Evolutionary conservation across 2,888 invertebrate genomes (phyloP).

Genomic region (Caradrina kadenii): DNA sequence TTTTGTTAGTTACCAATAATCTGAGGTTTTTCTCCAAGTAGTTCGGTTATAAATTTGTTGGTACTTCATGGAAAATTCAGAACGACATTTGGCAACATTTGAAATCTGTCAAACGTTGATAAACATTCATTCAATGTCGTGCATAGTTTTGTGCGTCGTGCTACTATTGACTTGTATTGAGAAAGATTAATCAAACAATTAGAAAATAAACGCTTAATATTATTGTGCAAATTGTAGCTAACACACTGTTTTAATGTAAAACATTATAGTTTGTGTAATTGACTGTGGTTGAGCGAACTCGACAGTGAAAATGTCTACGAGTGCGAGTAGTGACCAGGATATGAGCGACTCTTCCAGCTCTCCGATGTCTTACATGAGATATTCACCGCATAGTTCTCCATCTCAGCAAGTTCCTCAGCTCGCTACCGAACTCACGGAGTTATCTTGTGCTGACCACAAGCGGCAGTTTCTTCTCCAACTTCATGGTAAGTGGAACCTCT

Average conservation of each 20-base stretch:
- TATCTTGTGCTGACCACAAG: constrained; percentile 74
- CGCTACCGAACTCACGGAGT: constrained; percentile 75
- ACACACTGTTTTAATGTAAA: constrained; percentile 16
- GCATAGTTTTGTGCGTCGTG: constrained; percentile 1
- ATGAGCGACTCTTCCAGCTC: constrained; percentile 80
- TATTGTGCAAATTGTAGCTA: constrained; percentile 6
- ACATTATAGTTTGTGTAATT: constrained; percentile 15
- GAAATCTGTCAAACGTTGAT: constrained; percentile 48
- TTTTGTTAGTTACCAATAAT: not conserved
- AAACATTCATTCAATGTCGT: constrained; percentile 43
- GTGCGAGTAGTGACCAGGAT: constrained; percentile 77
- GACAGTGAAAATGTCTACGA: constrained; percentile 64
- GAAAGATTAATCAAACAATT: not conserved
- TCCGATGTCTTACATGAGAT: constrained; percentile 72
- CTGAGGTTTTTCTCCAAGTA: not conserved
- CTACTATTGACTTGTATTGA: not conserved
- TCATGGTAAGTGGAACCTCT: constrained; percentile 60
- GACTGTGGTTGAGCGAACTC: constrained; percentile 18
- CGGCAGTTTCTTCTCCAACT: constrained; percentile 46
- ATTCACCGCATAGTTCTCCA: constrained; percentile 81
- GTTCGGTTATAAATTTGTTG: not conserved
- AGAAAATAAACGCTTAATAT: not conserved
- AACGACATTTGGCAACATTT: constrained; percentile 41
- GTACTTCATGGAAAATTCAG: constrained; percentile 4
- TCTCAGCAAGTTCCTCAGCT: constrained; percentile 83